These are phyloP conservation scores for Irena cyanogastra DNA, from an alignment of 2,113 vertebrate genomes.

Conservation along the genomic window DNA sequence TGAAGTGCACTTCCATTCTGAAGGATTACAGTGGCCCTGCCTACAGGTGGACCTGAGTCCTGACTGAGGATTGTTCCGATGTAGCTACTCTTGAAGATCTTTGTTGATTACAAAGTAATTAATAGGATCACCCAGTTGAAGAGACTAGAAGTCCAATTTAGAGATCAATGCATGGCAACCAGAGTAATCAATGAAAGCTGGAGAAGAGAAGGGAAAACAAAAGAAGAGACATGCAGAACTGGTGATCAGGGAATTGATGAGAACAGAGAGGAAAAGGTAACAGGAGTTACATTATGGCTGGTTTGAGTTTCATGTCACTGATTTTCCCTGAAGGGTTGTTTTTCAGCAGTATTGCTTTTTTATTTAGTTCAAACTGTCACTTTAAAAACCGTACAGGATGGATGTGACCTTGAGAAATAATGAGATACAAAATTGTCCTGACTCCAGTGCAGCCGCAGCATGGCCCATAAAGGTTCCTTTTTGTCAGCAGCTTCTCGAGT, in stretches of 20 bases:
- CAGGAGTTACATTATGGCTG: background rate
- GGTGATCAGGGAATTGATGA: background rate
- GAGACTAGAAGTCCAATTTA: background rate
- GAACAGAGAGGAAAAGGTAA: background rate
- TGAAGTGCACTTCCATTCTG: background rate
- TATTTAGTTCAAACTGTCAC: background rate
- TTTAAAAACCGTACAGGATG: background rate
- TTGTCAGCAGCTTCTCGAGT: slow-evolving; percentile 76
- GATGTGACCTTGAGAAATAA: slow-evolving; percentile 76
- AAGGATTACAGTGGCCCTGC: background rate
- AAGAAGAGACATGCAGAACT: background rate
- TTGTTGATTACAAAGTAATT: background rate
- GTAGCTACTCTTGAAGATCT: background rate
- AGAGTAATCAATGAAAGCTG: background rate
- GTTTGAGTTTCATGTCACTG: background rate
- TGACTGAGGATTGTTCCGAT: background rate
- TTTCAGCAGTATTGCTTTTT: background rate
- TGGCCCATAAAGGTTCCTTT: slow-evolving; percentile 59
- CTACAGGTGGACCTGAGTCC: background rate
- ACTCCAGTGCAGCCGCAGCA: background rate
- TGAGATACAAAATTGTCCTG: slow-evolving; percentile 64
- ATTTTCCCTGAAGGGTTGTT: background rate
- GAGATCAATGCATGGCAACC: background rate
- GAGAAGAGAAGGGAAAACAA: background rate
- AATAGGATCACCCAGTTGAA: background rate